These are phyloP conservation scores for Burhinus oedicnemus DNA, from an alignment of 2,113 vertebrate genomes.

Conservation along the genomic window DNA sequence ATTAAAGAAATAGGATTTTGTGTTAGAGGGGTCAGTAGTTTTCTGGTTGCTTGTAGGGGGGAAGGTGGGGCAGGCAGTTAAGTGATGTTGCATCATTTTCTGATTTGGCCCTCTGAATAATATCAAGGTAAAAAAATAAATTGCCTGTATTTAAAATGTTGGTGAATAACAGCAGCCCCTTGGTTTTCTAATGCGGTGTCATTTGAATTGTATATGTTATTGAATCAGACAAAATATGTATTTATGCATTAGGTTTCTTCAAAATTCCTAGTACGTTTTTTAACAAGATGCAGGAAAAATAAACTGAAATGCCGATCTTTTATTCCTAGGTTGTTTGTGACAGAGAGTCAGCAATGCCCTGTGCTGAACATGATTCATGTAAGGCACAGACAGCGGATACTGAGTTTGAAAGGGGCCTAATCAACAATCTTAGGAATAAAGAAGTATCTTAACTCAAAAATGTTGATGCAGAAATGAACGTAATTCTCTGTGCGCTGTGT, in stretches of 20 bases:
- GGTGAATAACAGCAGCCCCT: slow-evolving; percentile 43
- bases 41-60: background rate
- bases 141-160: background rate
- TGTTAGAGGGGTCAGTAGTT: background rate
- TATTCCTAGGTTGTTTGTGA: slow-evolving; percentile 63
- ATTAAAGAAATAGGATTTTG: background rate
- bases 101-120: slow-evolving; percentile 49
- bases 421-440: slow-evolving; percentile 59
- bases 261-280: slow-evolving; percentile 63
- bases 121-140: slow-evolving; percentile 56
- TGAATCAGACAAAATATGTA: slow-evolving; percentile 74
- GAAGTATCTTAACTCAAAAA: slow-evolving; percentile 47
- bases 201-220: slow-evolving; percentile 74
- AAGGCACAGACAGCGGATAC: slow-evolving; percentile 43
- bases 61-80: background rate
- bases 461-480: slow-evolving; percentile 20
- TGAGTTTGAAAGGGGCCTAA: slow-evolving; percentile 57
- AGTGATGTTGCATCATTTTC: slow-evolving; percentile 30
- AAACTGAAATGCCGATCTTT: slow-evolving; percentile 65
- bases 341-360: slow-evolving; percentile 46
- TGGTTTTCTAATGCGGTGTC: slow-evolving; percentile 57
- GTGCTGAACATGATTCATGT: slow-evolving; percentile 51
- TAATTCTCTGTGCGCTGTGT: background rate
- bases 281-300: slow-evolving; percentile 70
- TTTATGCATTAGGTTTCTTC: slow-evolving; percentile 75